Percentiles rank a stretch among this genome's conserved stretches.
These are phyloP conservation scores for Tricholaema leucomelas DNA, from an alignment of 2,113 vertebrate genomes.

Conservation along the genomic window DNA sequence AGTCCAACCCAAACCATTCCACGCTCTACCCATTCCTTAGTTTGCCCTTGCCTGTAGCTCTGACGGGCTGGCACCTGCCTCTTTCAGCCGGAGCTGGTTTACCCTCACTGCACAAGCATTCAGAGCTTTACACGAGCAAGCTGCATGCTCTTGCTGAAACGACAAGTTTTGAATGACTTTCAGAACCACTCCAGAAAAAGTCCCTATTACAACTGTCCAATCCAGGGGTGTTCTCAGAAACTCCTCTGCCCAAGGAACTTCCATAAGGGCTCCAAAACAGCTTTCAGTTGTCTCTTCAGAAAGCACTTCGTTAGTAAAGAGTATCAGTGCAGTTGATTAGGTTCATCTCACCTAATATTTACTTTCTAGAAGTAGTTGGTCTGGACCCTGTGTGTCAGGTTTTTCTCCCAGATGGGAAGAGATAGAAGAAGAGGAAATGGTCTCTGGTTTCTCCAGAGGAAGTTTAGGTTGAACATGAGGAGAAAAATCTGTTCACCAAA, in stretches of 20 bases:
- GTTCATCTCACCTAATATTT: neutral
- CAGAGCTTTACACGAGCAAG: accelerated
- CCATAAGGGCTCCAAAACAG: neutral
- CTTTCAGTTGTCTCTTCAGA: neutral
- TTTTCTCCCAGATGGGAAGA: neutral
- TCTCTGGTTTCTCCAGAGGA: neutral
- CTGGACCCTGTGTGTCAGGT: neutral
- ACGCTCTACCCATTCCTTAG: neutral
- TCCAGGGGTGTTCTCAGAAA: neutral
- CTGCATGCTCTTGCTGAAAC: neutral
- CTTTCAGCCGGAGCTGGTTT: neutral
- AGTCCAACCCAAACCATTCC: neutral
- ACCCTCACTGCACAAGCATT: accelerated
- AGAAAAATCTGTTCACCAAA: neutral
- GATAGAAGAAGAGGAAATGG: no score
- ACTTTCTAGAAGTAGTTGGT: neutral
- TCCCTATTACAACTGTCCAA: neutral
- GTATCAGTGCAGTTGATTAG: accelerated
- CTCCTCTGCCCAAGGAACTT: neutral
- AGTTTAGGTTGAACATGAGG: neutral
- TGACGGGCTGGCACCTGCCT: neutral
- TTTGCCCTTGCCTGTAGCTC: neutral
- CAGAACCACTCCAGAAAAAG: neutral
- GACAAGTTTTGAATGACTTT: neutral
- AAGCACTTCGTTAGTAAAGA: neutral